Evolutionary conservation across 2,888 invertebrate genomes (phyloP).

Genomic region (Nephrocerus scutellatus): DNA sequence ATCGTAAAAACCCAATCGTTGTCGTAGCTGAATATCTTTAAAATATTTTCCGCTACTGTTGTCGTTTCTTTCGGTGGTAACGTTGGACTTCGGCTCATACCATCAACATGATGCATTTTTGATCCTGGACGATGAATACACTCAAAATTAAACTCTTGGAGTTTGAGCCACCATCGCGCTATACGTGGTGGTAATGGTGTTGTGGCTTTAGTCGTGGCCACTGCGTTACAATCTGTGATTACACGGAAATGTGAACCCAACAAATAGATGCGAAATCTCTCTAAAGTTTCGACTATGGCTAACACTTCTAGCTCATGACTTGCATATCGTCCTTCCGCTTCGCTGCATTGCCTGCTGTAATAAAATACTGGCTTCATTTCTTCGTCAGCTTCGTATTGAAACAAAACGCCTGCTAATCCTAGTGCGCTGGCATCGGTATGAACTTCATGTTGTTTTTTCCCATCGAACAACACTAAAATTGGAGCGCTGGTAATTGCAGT

Average conservation of each 20-base stretch:
- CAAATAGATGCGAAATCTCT: slow-evolving; percentile 10
- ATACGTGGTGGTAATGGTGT: slow-evolving; percentile 4
- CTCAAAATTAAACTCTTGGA: slow-evolving; percentile 14
- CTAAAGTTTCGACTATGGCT: slow-evolving; percentile 8
- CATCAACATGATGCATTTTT: slow-evolving; percentile 8
- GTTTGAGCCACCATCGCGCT: slow-evolving; percentile 9
- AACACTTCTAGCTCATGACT: slow-evolving; percentile 10
- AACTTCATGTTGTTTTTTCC: slow-evolving; percentile 7
- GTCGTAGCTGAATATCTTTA: neutral
- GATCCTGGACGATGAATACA: slow-evolving; percentile 2
- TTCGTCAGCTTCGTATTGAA: slow-evolving; percentile 4
- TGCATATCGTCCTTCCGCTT: neutral
- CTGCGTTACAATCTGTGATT: slow-evolving; percentile 8
- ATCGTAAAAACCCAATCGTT: neutral
- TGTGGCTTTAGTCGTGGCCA: slow-evolving; percentile 7
- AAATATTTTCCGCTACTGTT: slow-evolving; percentile 1
- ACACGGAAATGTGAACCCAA: slow-evolving; percentile 7
- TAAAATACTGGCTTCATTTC: slow-evolving; percentile 8
- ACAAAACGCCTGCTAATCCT: slow-evolving; percentile 5
- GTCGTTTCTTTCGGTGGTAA: neutral
- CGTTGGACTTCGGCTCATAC: slow-evolving; percentile 1
- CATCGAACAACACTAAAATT: slow-evolving; percentile 10
- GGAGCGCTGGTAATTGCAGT: slow-evolving; percentile 3
- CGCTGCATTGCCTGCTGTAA: slow-evolving; percentile 11
- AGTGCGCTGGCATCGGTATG: slow-evolving; percentile 9